phyloP scores from a whole-genome alignment of 1,140 invertebrate species.

The Drosophila sechellia region DNA sequence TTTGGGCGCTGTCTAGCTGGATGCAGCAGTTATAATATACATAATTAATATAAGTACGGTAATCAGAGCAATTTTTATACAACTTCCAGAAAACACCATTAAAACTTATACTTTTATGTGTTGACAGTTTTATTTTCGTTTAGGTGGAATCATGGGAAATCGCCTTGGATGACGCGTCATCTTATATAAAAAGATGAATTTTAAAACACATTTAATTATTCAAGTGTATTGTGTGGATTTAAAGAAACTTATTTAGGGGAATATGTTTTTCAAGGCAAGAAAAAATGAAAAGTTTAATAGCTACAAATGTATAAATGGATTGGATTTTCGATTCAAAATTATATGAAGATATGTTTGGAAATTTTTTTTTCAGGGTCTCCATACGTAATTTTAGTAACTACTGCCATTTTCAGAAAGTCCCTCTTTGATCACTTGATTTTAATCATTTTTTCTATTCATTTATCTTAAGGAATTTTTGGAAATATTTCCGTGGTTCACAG shows the following conservation, averaged over 20 bases:
- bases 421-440: constrained; percentile 3
- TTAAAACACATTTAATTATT: too few relatives aligned
- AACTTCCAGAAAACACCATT: background rate
- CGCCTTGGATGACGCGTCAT: background rate
- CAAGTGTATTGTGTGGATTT: background rate
- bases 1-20: constrained; percentile 65
- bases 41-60: background rate
- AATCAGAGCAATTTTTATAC: background rate
- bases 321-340: background rate
- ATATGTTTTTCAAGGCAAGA: background rate
- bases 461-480: constrained; percentile 49
- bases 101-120: constrained; percentile 6
- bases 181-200: too few relatives aligned
- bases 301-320: background rate
- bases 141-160: background rate
- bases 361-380: background rate
- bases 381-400: background rate
- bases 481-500: constrained; percentile 39
- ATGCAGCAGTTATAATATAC: constrained; percentile 30
- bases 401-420: background rate
- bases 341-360: constrained; percentile 19
- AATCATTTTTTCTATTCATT: constrained; percentile 24
- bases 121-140: constrained; percentile 12
- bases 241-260: background rate
- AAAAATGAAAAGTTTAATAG: background rate